phyloP scores from a whole-genome alignment of 92 coral and sea anemone species.

The Actinostola sp. region DNA sequence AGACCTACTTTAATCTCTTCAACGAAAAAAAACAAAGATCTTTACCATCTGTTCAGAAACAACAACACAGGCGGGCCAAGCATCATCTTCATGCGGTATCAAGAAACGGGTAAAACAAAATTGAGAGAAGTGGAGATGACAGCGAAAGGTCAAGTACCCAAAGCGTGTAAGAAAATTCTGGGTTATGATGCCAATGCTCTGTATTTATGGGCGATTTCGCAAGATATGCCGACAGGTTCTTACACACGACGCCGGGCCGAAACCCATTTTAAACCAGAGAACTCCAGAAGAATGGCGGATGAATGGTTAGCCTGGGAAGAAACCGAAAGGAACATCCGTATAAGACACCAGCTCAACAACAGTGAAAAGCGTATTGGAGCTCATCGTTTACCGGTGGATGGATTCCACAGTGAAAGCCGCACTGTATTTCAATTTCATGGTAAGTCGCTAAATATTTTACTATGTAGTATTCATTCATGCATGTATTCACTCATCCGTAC shows the following conservation, averaged over 20 bases:
- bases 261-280: slow-evolving; percentile 36
- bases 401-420: neutral
- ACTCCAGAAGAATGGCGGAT: slow-evolving; percentile 11
- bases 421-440: slow-evolving; percentile 15
- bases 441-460: too few relatives aligned
- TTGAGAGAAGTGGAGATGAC: slow-evolving; percentile 54
- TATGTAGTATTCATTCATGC: too few relatives aligned
- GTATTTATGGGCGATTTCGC: slow-evolving; percentile 22
- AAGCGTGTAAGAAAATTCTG: slow-evolving; percentile 30
- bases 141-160: slow-evolving; percentile 30
- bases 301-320: slow-evolving; percentile 56
- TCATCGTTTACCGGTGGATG: slow-evolving; percentile 14
- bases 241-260: slow-evolving; percentile 19
- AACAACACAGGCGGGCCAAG: too few relatives aligned
- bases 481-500: too few relatives aligned
- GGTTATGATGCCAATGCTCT: slow-evolving; percentile 57
- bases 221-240: slow-evolving; percentile 51
- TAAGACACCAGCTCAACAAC: slow-evolving; percentile 13
- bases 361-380: slow-evolving; percentile 1
- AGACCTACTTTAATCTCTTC: slow-evolving; percentile 15
- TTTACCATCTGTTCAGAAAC: slow-evolving; percentile 35
- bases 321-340: slow-evolving; percentile 1
- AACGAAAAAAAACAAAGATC: slow-evolving; percentile 39
- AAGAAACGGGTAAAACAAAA: too few relatives aligned
- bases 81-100: too few relatives aligned